These are phyloP conservation scores for Psittacula derbiana DNA, from an alignment of 2,797 vertebrate genomes.

Conservation along the genomic window DNA sequence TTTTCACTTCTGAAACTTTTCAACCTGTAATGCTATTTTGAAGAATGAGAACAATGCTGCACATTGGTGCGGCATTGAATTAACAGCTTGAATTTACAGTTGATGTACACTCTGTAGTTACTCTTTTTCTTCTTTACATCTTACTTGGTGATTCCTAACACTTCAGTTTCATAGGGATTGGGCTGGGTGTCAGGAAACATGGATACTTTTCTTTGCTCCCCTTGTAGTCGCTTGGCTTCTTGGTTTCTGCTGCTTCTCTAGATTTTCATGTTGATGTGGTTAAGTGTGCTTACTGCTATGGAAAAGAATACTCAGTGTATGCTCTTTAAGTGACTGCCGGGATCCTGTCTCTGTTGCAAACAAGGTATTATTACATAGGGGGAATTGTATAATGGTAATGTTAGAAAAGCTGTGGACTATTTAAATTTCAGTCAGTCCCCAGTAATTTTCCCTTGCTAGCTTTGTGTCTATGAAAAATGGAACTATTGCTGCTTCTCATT, in stretches of 20 bases:
- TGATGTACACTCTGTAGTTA: background rate
- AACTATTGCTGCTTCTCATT: background rate
- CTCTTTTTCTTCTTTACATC: background rate
- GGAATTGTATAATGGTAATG: background rate
- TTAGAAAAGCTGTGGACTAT: background rate
- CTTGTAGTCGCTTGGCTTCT: background rate
- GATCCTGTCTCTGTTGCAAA: rapidly evolving
- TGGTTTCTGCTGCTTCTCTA: background rate
- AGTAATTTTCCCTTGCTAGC: background rate
- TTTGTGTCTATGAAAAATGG: background rate
- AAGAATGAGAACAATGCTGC: background rate
- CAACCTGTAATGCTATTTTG: background rate
- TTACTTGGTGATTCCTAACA: background rate
- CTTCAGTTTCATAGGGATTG: background rate
- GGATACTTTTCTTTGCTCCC: background rate
- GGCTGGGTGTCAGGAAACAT: rapidly evolving
- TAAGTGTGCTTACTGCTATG: rapidly evolving
- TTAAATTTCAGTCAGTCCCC: background rate
- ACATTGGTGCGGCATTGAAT: background rate
- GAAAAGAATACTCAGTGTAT: rapidly evolving
- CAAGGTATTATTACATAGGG: rapidly evolving
- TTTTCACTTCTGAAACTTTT: background rate
- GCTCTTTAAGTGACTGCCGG: background rate
- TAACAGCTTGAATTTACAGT: background rate
- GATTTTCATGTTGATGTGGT: background rate